These are phyloP conservation scores for Atethmia centrago DNA, from an alignment of 2,888 invertebrate genomes.

Conservation along the genomic window DNA sequence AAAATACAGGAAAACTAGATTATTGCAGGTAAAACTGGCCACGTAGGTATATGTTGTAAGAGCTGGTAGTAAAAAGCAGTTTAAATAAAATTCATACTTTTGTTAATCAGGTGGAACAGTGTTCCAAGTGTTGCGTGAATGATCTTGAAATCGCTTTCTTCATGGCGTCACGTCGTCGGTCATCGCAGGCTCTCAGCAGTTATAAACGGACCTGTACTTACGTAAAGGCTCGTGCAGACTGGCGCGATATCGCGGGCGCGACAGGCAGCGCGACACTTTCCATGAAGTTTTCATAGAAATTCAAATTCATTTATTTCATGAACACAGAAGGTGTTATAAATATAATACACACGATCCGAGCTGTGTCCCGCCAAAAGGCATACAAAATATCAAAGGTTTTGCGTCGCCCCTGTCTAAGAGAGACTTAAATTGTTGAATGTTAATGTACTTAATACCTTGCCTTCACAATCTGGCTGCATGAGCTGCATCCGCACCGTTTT, in stretches of 20 bases:
- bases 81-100: constrained; percentile 47
- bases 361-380: no score
- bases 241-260: no score
- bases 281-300: no score
- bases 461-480: constrained; percentile 48
- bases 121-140: constrained; percentile 80
- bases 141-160: constrained; percentile 87
- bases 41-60: constrained; percentile 14
- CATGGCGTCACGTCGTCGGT: constrained; percentile 78
- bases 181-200: constrained; percentile 67
- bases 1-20: constrained; percentile 21
- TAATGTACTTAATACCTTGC: constrained; percentile 71
- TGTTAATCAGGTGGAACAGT: constrained; percentile 79
- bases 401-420: no score
- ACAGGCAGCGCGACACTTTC: no score
- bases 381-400: no score
- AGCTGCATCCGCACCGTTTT: constrained; percentile 38
- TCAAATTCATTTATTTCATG: no score
- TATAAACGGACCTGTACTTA: constrained; percentile 84
- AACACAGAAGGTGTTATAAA: no score
- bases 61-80: neutral
- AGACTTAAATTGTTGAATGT: constrained; percentile 76
- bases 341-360: no score
- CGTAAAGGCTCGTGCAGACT: no score
- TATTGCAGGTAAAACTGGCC: constrained; percentile 26